Conservation (phyloP, 2,888 invertebrate genomes). For the Polymixis lichenea region DNA sequence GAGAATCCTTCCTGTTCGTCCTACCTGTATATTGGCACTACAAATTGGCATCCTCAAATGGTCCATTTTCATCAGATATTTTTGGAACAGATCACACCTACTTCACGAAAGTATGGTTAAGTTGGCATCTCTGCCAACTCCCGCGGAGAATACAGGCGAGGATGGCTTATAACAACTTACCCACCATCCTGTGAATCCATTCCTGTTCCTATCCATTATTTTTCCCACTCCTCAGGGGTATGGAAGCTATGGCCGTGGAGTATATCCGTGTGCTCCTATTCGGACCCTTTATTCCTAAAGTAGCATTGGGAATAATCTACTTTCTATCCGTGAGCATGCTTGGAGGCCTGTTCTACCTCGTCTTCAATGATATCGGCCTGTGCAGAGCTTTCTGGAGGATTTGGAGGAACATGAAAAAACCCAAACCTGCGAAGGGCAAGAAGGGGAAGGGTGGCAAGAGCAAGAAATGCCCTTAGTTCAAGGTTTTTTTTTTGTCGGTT, state of each 20-base stretch:
- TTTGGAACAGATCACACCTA: background rate
- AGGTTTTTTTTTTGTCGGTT: constrained; percentile 47
- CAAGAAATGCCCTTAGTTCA: constrained; percentile 24
- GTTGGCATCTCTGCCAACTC: constrained; percentile 29
- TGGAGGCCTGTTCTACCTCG: constrained; percentile 94
- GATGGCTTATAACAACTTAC: background rate
- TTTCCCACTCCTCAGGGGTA: constrained; percentile 91
- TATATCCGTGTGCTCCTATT: constrained; percentile 94
- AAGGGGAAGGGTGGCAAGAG: background rate
- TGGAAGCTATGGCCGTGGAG: constrained; percentile 95
- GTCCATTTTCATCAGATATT: background rate
- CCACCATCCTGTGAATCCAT: background rate
- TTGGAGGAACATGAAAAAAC: constrained; percentile 90
- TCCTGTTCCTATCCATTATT: constrained; percentile 39
- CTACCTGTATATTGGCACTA: background rate
- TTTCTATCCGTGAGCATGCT: constrained; percentile 92
- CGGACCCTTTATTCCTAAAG: constrained; percentile 93
- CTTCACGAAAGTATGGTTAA: background rate
- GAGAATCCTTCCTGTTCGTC: background rate
- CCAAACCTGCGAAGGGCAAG: constrained; percentile 30
- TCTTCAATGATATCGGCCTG: constrained; percentile 95
- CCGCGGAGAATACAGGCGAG: constrained; percentile 22
- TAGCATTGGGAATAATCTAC: constrained; percentile 92
- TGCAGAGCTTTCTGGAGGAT: constrained; percentile 92
- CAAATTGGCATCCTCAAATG: background rate